phyloP scores from a whole-genome alignment of 2,797 vertebrate genomes.

The Betta splendens region DNA sequence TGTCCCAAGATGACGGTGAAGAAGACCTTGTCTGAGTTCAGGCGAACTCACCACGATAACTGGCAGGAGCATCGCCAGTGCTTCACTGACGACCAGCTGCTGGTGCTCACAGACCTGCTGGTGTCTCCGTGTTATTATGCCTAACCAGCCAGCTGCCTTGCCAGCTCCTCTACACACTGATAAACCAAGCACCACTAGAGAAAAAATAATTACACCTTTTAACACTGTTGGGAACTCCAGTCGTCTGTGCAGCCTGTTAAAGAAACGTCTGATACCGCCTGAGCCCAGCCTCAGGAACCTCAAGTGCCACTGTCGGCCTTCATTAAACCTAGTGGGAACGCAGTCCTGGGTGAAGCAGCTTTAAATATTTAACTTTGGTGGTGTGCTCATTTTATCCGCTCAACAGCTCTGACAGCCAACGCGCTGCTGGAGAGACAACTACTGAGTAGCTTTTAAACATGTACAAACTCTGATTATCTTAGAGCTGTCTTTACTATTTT shows the following conservation, averaged over 20 bases:
- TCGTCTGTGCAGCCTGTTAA: constrained; percentile 22
- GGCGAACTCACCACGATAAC: constrained; percentile 97
- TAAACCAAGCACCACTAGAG: constrained; percentile 17
- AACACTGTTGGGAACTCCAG: constrained; percentile 19
- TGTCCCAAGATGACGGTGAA: constrained; percentile 93
- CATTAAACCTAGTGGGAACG: constrained; percentile 27
- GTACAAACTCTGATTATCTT: neutral
- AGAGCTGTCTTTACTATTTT: too few species aligned
- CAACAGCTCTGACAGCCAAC: constrained; percentile 57
- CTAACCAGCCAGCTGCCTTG: constrained; percentile 54
- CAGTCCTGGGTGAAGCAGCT: constrained; percentile 25
- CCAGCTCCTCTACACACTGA: constrained; percentile 32
- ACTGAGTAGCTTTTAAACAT: neutral
- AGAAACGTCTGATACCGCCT: constrained; percentile 5
- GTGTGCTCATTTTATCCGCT: constrained; percentile 40
- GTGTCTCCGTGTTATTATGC: constrained; percentile 89
- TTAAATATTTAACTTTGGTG: constrained; percentile 37
- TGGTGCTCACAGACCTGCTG: constrained; percentile 96
- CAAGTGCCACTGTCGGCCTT: constrained; percentile 50
- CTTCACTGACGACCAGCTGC: constrained; percentile 97
- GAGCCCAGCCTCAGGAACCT: constrained; percentile 41
- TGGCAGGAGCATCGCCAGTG: constrained; percentile 98
- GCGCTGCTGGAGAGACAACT: constrained; percentile 35
- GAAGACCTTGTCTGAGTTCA: constrained; percentile 96
- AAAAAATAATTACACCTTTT: constrained; percentile 19